Evolutionary conservation across 2,113 vertebrate species (phyloP).

Genomic region (Rana temporaria): DNA sequence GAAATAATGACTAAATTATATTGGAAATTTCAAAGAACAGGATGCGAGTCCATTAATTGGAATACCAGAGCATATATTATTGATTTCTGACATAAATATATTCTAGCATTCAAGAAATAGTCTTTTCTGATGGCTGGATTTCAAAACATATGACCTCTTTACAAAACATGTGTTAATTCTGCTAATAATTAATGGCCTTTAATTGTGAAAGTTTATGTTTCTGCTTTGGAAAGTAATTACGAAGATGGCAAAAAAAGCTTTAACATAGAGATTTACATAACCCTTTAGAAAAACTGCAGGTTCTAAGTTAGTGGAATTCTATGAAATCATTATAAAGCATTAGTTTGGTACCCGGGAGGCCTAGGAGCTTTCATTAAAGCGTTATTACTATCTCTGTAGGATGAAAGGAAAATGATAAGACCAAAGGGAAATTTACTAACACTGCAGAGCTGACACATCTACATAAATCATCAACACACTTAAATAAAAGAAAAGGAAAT

Average conservation of each 20-base stretch:
- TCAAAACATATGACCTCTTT: neutral
- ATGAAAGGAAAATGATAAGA: constrained; percentile 33
- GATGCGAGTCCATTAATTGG: neutral
- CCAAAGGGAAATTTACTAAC: constrained; percentile 48
- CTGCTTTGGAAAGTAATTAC: constrained; percentile 20
- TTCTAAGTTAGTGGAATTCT: constrained; percentile 29
- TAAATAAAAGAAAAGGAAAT: constrained; percentile 45
- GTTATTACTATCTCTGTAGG: constrained; percentile 49
- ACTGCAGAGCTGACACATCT: constrained; percentile 33
- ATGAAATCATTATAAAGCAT: constrained; percentile 49
- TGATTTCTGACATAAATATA: neutral
- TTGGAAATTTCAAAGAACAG: constrained; percentile 1
- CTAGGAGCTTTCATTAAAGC: constrained; percentile 44
- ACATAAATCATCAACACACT: constrained; percentile 40
- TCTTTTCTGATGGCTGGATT: neutral
- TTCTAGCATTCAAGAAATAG: no score
- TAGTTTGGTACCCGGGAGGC: constrained; percentile 33
- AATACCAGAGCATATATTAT: neutral
- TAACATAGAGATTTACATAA: constrained; percentile 36
- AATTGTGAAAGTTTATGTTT: constrained; percentile 25
- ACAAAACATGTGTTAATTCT: neutral
- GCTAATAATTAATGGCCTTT: constrained; percentile 2
- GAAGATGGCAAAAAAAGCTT: constrained; percentile 9
- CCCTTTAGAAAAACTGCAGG: constrained; percentile 13
- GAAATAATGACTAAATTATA: neutral